Percentiles rank a stretch among this genome's conserved stretches.
phyloP scores from a whole-genome alignment of 1,140 invertebrate species.

The Patella vulgata region DNA sequence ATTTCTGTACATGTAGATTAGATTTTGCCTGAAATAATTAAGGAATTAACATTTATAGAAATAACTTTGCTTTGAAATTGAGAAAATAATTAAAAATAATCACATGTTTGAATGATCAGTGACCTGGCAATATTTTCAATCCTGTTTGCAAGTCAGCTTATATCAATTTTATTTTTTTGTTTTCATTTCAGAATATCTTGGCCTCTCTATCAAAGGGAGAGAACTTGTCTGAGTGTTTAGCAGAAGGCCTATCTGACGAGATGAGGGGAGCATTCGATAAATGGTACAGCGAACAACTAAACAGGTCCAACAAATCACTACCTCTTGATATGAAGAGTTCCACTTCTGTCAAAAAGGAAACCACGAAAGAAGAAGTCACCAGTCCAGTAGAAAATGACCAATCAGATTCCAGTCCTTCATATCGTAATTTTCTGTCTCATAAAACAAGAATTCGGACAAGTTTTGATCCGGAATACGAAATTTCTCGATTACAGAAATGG shows the following conservation, averaged over 20 bases:
- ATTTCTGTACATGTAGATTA: too few species aligned
- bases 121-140: too few species aligned
- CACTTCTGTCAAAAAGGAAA: neutral
- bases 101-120: too few species aligned
- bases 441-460: slow-evolving; percentile 71
- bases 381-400: slow-evolving; percentile 17
- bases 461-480: slow-evolving; percentile 94
- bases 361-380: slow-evolving; percentile 16
- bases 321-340: neutral
- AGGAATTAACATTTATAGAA: too few species aligned
- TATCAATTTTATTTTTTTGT: slow-evolving; percentile 14
- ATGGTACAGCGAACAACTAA: slow-evolving; percentile 65
- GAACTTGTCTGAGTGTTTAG: slow-evolving; percentile 17
- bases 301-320: slow-evolving; percentile 29
- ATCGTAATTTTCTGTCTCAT: slow-evolving; percentile 19
- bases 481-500: slow-evolving; percentile 93
- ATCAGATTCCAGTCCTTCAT: slow-evolving; percentile 28
- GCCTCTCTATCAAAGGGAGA: slow-evolving; percentile 55
- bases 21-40: too few species aligned
- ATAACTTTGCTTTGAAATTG: too few species aligned
- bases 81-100: too few species aligned
- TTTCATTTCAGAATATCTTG: slow-evolving; percentile 46
- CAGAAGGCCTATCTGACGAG: slow-evolving; percentile 56
- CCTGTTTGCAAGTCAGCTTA: too few species aligned
- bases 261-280: slow-evolving; percentile 63